Base-by-base conservation (phyloP, 2,888 invertebrate species). In the Iselma pallidipennis region DNA sequence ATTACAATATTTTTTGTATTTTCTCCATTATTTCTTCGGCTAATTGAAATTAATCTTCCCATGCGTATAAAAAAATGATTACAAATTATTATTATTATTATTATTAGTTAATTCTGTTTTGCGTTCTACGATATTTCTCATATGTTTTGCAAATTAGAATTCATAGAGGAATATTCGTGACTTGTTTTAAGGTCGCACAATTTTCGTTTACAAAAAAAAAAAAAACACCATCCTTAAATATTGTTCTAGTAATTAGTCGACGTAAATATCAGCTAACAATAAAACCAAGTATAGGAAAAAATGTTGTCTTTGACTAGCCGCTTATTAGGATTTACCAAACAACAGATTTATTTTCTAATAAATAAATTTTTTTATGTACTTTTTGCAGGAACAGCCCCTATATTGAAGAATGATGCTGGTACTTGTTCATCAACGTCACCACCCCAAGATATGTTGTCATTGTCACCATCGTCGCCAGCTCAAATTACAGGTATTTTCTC, bases 361-460 rank as follows among this genome's bases (percentile, higher is more conserved):
- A 28, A 28, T 51, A 51, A 2, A 51, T 48, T 23, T 45, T 26
- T 16, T 16, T 45, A 42, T 55, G 29, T 16, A 14, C 2, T 58
- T 55, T 57, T 59, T 62, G 10, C 62, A 62, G 62, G 62, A 59
- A 58, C 62, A 33, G 16, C 50, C 9, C 62, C 62, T 52, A 62
- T 59, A 58, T 58, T 62, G 55, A 62, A 62, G 62, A 62, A 62
- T 62, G 62, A 62, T 49, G 49, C 14, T 23, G 49, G 26, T 26
- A 16, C 58, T 28, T 51, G 33, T 42, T 50, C 58, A 12, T 52
- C 62, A 19, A 54, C 61, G 28, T 33, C 61, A 45, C 14, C 37
- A 37, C 49, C 33, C 4, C 61, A 56, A 29, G 33, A 48, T 16
- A 62, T 62, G 62, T 55, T 58, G 23, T 55, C 55, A 31, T 37